Base-by-base conservation (phyloP, 2,797 vertebrate genomes). In the Sebastes variabilis region DNA sequence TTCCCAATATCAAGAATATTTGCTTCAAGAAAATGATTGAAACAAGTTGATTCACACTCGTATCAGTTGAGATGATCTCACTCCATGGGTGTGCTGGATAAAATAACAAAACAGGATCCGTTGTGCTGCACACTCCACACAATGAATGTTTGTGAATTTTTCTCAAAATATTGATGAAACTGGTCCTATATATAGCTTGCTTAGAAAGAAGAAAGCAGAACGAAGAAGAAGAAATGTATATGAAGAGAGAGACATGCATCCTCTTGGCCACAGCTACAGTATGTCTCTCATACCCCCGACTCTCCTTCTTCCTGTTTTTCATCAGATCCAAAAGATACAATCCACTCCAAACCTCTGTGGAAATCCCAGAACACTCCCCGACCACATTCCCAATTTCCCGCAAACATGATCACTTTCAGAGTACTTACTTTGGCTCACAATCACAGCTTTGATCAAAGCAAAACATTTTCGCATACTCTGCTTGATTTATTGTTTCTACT, bases 381-480 rank as follows among this genome's bases (percentile, higher is more conserved):
- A 54, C 71, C 73, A 75, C 79, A 69, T 85, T 89, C 82, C 32
- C 82, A 75, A 83, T 68, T 74, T 71, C 73, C 64, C 60, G 4
- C 70, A 80, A 81, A 82, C 76, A 79, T 38, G 77, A 92, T 91
- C 79, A 68, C 87, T 92, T 72, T 89, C 69, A 84, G 61, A 89
- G 80, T 88, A 82, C 88, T 93, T 89, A 82, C 85, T 89, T 89
- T 94, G 91, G 88, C 89, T 89, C 77, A 20, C 81, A 81, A 86
- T 87, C 87, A 60, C 52, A 56, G 80, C 88, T 91, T 83, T 92
- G 92, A 94, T 95, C 92, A 89, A 83, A 88, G 80, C 49, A 84
- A 86, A 93, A 86, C 84, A 87, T 91, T 90, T 92, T 86, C 24
- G 3, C 66, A 42, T 69, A 64, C 58, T 22, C 2, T 3, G 60